A percentile compares a stretch with the other conserved stretches of the same genome.
These are phyloP conservation scores for Turdus rufiventris DNA, from an alignment of 2,113 vertebrate genomes.

Conservation along the genomic window DNA sequence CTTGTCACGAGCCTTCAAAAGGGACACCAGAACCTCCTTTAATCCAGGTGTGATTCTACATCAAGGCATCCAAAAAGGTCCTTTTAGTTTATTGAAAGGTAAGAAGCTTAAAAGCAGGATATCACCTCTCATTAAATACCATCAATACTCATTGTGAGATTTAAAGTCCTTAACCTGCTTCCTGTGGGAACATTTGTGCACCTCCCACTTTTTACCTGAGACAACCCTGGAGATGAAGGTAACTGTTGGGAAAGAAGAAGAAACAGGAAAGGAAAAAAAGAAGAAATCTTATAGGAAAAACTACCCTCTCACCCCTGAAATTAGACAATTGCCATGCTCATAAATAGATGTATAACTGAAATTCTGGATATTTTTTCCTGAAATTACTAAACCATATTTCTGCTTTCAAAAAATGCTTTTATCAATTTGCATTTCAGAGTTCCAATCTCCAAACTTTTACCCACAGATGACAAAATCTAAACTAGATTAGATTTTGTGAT, in stretches of 20 bases:
- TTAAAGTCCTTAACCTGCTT: neutral
- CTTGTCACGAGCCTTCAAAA: neutral
- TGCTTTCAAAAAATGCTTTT: neutral
- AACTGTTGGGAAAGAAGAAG: neutral
- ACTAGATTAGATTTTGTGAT: neutral
- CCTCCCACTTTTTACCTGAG: neutral
- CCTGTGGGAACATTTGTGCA: neutral
- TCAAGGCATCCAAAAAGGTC: neutral
- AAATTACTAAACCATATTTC: neutral
- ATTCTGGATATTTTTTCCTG: neutral
- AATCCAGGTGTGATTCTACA: neutral
- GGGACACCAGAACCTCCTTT: neutral
- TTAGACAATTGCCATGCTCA: neutral
- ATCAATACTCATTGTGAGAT: neutral
- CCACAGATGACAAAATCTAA: neutral
- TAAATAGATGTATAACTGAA: neutral
- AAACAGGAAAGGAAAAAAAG: neutral
- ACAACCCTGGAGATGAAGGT: neutral
- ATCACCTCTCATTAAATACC: neutral
- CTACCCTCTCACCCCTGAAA: neutral
- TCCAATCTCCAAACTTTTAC: neutral
- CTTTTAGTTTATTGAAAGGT: neutral
- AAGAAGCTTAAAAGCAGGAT: neutral
- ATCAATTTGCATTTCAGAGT: neutral
- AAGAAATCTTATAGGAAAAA: neutral